Percentiles rank a stretch among this genome's conserved stretches.
Evolutionary conservation across 2,888 invertebrate genomes (phyloP).

Genomic region (Hetaerina titia): DNA sequence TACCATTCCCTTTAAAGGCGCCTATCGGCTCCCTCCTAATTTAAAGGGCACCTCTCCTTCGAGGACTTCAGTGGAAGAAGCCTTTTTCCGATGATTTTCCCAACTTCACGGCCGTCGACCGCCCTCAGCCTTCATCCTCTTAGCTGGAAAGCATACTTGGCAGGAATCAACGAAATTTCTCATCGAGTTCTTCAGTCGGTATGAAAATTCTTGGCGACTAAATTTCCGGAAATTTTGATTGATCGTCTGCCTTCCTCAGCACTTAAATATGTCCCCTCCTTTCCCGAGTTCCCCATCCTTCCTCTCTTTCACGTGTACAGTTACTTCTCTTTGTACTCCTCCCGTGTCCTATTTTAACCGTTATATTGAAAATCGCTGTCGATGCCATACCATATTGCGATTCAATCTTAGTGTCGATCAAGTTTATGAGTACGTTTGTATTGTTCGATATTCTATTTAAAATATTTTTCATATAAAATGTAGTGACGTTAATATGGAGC

Average conservation of each 20-base stretch:
- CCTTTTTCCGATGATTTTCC: neutral
- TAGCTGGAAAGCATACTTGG: slow-evolving; percentile 12
- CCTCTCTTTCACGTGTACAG: neutral
- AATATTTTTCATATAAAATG: too few species aligned
- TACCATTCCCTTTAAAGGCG: neutral
- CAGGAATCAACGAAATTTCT: slow-evolving; percentile 18
- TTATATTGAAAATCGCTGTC: too few species aligned
- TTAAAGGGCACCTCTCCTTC: neutral
- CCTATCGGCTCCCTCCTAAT: neutral
- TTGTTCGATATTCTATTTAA: too few species aligned
- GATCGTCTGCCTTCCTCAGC: neutral
- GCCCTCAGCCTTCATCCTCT: neutral
- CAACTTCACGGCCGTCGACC: neutral
- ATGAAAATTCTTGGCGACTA: neutral
- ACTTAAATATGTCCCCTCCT: neutral
- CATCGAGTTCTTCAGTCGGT: neutral
- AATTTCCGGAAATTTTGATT: neutral
- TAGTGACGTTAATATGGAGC: too few species aligned
- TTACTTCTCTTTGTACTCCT: too few species aligned
- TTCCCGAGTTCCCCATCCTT: neutral
- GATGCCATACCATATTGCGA: too few species aligned
- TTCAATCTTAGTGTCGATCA: too few species aligned
- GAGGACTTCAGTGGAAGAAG: neutral
- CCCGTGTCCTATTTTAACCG: too few species aligned
- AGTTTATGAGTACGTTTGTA: too few species aligned